Conservation (phyloP, 2,113 vertebrate genomes). For the Leiothrix lutea region DNA sequence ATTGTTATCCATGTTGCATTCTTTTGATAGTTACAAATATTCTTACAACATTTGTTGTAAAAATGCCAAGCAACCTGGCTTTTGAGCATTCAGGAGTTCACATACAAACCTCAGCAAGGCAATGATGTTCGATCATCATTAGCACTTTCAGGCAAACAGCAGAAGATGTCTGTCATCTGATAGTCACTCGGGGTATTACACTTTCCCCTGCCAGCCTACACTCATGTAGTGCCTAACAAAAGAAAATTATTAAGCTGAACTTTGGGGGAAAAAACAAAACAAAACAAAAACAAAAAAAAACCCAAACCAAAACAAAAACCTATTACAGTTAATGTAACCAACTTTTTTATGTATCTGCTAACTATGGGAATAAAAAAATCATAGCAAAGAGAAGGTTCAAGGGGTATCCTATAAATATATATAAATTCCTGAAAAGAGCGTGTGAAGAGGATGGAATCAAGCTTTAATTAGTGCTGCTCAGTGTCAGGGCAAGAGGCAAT, state of each 20-base stretch:
- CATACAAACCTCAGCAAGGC: background rate
- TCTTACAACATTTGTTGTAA: background rate
- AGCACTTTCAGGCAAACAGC: background rate
- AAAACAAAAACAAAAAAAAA: no score
- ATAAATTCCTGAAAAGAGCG: background rate
- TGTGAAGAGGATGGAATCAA: background rate
- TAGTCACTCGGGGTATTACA: background rate
- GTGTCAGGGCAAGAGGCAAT: background rate
- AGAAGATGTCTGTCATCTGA: background rate
- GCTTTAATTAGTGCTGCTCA: background rate
- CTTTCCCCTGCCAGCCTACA: background rate
- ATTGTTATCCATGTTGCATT: background rate
- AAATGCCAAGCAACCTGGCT: background rate
- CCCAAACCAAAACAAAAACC: no score
- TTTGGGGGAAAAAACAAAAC: background rate
- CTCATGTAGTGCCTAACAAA: background rate
- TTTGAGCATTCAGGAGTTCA: background rate
- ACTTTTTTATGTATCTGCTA: background rate
- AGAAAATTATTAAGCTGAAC: background rate
- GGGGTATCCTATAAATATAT: background rate
- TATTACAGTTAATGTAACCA: background rate
- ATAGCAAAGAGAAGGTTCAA: background rate
- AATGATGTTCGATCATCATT: background rate
- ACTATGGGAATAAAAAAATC: accelerated
- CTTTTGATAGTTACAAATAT: background rate